Conservation (phyloP, 2,888 invertebrate genomes). For the Ormyrus labotus region DNA sequence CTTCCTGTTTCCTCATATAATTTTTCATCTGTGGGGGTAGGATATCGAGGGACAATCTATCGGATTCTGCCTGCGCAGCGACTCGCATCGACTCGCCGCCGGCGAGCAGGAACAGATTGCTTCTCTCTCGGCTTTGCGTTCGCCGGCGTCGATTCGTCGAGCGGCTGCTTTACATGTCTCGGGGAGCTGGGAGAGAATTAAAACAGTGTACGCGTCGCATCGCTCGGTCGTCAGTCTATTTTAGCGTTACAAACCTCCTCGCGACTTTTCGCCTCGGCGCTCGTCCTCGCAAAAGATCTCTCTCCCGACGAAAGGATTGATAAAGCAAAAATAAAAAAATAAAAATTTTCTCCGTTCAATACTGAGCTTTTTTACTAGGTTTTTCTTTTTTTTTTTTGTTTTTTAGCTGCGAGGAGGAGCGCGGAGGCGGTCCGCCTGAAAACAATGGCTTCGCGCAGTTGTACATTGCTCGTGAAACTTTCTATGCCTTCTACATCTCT, state of each 20-base stretch:
- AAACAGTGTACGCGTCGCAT: conserved; percentile 45
- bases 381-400: too few relatives aligned
- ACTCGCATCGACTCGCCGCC: conserved; percentile 5
- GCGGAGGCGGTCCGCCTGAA: background rate
- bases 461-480: too few relatives aligned
- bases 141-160: conserved; percentile 14
- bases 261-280: too few relatives aligned
- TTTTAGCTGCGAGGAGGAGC: too few relatives aligned
- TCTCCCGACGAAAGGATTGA: too few relatives aligned
- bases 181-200: conserved; percentile 9
- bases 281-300: too few relatives aligned
- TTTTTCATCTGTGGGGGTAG: too few relatives aligned
- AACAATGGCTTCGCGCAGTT: background rate
- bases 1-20: background rate
- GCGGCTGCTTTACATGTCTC: conserved; percentile 25
- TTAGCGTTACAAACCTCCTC: conserved; percentile 28
- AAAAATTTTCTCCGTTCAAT: conserved; percentile 12
- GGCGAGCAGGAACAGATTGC: conserved; percentile 26
- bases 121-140: conserved; percentile 17
- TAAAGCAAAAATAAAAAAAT: conserved; percentile 16
- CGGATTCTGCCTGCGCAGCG: background rate
- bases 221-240: conserved; percentile 52
- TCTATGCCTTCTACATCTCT: conserved; percentile 35
- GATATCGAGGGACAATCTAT: background rate
- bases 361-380: too few relatives aligned